A percentile compares a stretch with the other conserved stretches of the same genome.
phyloP scores from a whole-genome alignment of 2,888 invertebrate genomes.

The Microplitis deprimator region DNA sequence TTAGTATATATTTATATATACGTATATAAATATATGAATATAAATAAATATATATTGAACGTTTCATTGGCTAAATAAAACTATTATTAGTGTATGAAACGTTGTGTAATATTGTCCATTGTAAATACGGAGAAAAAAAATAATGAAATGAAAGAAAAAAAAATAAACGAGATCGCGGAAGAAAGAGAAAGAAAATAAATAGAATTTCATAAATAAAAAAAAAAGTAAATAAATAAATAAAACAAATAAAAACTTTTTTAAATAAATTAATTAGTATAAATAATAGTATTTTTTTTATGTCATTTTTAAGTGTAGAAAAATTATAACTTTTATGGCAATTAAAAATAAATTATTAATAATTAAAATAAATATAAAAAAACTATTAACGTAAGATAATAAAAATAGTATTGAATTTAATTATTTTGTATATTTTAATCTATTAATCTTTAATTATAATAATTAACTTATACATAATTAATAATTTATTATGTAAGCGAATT shows the following conservation, averaged over 20 bases:
- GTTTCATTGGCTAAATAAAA: conserved; percentile 35
- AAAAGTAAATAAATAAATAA: not conserved
- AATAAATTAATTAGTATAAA: not conserved
- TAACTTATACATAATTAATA: conserved; percentile 1
- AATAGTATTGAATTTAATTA: not conserved
- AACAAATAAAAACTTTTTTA: not conserved
- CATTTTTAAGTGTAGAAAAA: conserved; percentile 1
- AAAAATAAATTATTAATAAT: not conserved
- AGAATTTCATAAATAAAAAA: conserved; percentile 4
- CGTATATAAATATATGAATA: conserved; percentile 31
- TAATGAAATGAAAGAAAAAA: conserved; percentile 38
- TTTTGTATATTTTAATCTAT: not conserved
- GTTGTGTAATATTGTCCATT: conserved; percentile 41
- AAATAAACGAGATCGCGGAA: conserved; percentile 23
- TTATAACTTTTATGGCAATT: not conserved
- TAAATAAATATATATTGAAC: conserved; percentile 43
- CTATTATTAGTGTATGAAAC: conserved; percentile 42
- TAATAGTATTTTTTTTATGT: conserved; percentile 1
- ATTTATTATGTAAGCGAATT: conserved; percentile 1
- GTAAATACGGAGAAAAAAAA: conserved; percentile 40
- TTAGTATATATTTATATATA: conserved; percentile 6
- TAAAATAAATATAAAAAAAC: not conserved
- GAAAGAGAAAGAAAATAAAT: conserved; percentile 34
- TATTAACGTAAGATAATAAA: not conserved
- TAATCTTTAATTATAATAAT: not conserved